phyloP scores from a whole-genome alignment of 37 sponge, comb jelly and placozoan species.

The Tethya wilhelma region DNA sequence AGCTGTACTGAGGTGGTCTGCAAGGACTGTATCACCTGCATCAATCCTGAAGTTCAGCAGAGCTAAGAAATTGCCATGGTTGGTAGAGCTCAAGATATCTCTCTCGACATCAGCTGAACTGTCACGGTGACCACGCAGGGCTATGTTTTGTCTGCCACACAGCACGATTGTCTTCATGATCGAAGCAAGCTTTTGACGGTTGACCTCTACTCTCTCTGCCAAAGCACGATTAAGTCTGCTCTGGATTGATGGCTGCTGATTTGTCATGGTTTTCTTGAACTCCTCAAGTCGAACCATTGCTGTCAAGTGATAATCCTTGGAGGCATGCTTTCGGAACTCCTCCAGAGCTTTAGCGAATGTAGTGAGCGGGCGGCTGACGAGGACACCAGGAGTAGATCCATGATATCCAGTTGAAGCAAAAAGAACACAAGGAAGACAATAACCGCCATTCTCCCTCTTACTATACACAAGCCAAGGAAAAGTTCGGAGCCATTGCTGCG shows the following conservation, averaged over 20 bases:
- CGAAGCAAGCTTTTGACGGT: conserved; percentile 42
- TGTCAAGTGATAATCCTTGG: conserved; percentile 49
- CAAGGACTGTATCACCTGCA: conserved; percentile 38
- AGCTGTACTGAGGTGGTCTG: conserved; percentile 17
- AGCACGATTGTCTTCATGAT: conserved; percentile 45
- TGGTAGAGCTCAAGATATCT: background rate
- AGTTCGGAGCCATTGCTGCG: too few species aligned
- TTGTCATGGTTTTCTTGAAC: conserved; percentile 33
- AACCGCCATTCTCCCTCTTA: conserved; percentile 58
- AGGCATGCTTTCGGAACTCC: conserved; percentile 22
- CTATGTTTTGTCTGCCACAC: conserved; percentile 43
- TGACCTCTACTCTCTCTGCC: conserved; percentile 11
- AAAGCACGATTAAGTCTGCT: background rate
- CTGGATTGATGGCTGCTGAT: conserved; percentile 1
- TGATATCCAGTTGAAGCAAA: conserved; percentile 39
- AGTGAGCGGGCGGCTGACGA: conserved; percentile 45
- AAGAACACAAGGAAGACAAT: conserved; percentile 29
- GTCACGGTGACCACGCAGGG: conserved; percentile 45
- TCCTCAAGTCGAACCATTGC: conserved; percentile 33
- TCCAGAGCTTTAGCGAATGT: conserved; percentile 31
- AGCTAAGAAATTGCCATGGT: conserved; percentile 36
- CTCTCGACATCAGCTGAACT: conserved; percentile 19
- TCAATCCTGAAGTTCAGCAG: conserved; percentile 13
- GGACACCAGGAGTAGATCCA: conserved; percentile 12
- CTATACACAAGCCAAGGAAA: too few species aligned